Conservation (phyloP, 1,140 invertebrate species). For the Drepana arcuata region DNA sequence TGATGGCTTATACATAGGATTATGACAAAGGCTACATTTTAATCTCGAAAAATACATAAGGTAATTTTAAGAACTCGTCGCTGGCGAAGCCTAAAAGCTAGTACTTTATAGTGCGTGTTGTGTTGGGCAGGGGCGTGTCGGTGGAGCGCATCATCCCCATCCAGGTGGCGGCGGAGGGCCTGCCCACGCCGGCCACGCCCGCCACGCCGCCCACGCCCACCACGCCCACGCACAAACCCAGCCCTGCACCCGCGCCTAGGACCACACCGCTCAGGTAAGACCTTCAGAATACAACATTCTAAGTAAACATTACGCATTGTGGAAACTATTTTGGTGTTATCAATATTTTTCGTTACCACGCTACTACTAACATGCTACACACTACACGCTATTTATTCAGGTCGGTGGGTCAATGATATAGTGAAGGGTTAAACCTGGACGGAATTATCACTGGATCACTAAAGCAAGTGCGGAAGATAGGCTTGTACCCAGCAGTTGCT, state of each 20-base stretch:
- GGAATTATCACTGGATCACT: too few species aligned
- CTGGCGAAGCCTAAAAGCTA: background rate
- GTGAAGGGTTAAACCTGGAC: too few species aligned
- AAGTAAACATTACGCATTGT: too few species aligned
- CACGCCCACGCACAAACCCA: conserved; percentile 11
- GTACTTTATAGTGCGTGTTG: background rate
- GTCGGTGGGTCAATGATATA: too few species aligned
- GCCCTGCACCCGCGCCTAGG: conserved; percentile 12
- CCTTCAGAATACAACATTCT: too few species aligned
- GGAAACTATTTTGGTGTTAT: too few species aligned
- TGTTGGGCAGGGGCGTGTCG: conserved; percentile 42
- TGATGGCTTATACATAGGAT: too few species aligned
- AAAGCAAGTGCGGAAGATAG: too few species aligned
- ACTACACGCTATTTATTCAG: too few species aligned
- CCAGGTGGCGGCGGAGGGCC: conserved; percentile 58
- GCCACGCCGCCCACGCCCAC: conserved; percentile 13
- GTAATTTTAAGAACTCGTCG: background rate
- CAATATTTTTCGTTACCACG: too few species aligned
- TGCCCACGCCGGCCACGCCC: conserved; percentile 15
- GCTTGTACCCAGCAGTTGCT: too few species aligned
- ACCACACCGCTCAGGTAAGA: conserved; percentile 37
- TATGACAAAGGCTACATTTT: background rate
- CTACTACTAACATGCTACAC: too few species aligned
- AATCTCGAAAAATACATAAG: background rate
- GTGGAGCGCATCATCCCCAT: conserved; percentile 80